Percentiles rank a stretch among this genome's conserved stretches.
These are phyloP conservation scores for Crioceris asparagi DNA, from an alignment of 2,888 invertebrate species.

Conservation along the genomic window DNA sequence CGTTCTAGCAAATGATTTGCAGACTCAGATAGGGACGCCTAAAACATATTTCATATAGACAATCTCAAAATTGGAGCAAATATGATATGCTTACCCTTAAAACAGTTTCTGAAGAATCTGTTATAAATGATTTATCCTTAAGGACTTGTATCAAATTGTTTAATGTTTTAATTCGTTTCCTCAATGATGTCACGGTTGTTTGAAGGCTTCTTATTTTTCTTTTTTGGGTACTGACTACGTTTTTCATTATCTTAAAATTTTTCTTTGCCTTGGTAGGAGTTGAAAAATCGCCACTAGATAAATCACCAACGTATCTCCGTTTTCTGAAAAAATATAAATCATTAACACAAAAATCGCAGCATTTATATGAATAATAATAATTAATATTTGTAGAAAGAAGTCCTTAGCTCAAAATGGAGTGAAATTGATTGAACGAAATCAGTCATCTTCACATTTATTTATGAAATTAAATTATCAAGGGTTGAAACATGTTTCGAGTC, in stretches of 20 bases:
- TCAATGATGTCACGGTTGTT: background rate
- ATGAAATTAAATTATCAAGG: too few relatives aligned
- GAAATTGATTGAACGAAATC: too few relatives aligned
- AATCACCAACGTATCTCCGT: background rate
- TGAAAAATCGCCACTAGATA: background rate
- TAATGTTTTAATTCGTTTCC: background rate
- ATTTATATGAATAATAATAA: too few relatives aligned
- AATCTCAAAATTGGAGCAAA: background rate
- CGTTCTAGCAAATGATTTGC: constrained; percentile 5
- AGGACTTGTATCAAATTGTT: constrained; percentile 3
- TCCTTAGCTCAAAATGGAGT: too few relatives aligned
- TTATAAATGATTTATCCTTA: constrained; percentile 2
- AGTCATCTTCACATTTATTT: too few relatives aligned
- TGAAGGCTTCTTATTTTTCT: background rate
- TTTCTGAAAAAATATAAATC: too few relatives aligned
- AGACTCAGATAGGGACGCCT: constrained; percentile 9
- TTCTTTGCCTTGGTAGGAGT: background rate
- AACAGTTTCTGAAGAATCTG: constrained; percentile 5
- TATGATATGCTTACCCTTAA: constrained; percentile 2
- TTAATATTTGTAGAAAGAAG: too few relatives aligned
- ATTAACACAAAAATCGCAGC: too few relatives aligned
- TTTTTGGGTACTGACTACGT: background rate
- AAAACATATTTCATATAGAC: constrained; percentile 1
- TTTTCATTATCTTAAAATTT: background rate
- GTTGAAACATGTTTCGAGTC: too few relatives aligned